Evolutionary conservation across 1,140 invertebrate genomes (phyloP), one percentile per base, ranked within the genome.

Genomic region (Dendrolimus punctatus): DNA sequence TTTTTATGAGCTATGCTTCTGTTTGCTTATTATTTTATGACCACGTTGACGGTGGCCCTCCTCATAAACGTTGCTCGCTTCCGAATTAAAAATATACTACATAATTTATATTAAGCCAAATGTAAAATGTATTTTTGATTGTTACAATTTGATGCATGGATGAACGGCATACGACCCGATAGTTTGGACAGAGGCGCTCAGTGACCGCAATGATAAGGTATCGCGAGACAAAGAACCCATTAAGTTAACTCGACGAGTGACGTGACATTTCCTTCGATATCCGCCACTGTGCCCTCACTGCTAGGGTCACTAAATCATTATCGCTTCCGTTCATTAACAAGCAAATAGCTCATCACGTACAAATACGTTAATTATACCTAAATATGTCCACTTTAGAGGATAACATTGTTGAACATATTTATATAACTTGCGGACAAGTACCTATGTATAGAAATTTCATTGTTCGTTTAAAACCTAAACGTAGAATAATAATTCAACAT

Each of bases 221-320:
- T 76, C 73, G 64, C 64, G 67, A 80, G 80, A 85, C 82, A 85
- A 83, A 85, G 82, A 85, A 83, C 82, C 73, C 80, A 85, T 85
- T 83, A 82, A 82, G 66, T 73, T 62, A 64, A 71, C 57, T 59
- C 56, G 58, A 57, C 62, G 71, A 75, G 66, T 79, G 78, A 85
- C 73, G 76, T 76, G 82, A 80, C 82, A 72, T 82, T 85, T 85
- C 80, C 80, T 85, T 80, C 72, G 78, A 85, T 82, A 82, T 80
- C 75, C 75, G 68, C 68, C 62, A 64, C 60, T 54, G 65, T 65
- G 72, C 72, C 71, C 76, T 80, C 78, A 81, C 80, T 77, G 79
- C 71, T 73, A 51, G 71, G 81, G 78, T 82, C 81, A 85, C 76
- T 66, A 76, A 80, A 76, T 76, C 71, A 73, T 76, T 82, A 84